Base-by-base conservation (phyloP, 1,140 invertebrate genomes). In the Lordiphosa clarofinis region DNA sequence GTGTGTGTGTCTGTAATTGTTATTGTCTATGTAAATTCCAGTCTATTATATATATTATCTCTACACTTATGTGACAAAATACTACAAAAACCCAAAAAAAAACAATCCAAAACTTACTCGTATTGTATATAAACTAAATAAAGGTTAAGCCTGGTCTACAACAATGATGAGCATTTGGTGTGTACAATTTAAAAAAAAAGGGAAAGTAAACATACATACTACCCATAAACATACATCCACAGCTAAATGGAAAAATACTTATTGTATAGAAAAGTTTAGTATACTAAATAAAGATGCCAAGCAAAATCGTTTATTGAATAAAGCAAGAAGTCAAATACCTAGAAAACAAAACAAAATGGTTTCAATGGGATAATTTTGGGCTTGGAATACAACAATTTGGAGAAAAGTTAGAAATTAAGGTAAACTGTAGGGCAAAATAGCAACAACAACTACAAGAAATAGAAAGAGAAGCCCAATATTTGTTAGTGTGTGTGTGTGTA, bases 81-180 rank as follows among this genome's bases (percentile, higher is more conserved):
- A 68, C 42, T 58, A 40, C 54, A 61, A 44, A 59, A 58, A 37
- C 65, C 36, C 19, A 21, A 49, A 53, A 48, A 8, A 55, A 28
- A 28, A 28, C 24, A 28, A 28, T 28, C 24, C 24, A 28, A 28
- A 28, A 42, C 52, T 60, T 67, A 66, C 60, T 68, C 58, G 64
- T 65, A 58, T 40, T 82, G 76, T 75, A 81, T 28, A 81, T 28
- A 28, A 7, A 28, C 1, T 7, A 28, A 28, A 28, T 7, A 28
- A 28, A 42, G 12, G 39, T 63, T 63, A 63, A 63, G 39, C 56
- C 33, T 38, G 53, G 59, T 63, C 49, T 56, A 28, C 63, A 64
- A 56, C 33, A 48, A 57, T 39, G 35, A 71, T 62, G 76, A 82
- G 75, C 75, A 81, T 81, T 81, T 81, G 75, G 68, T 81, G 76